Evolutionary conservation across 2,888 invertebrate species (phyloP), one percentile per base, ranked within the genome.

Genomic region (Mesopsocus fuscifrons): DNA sequence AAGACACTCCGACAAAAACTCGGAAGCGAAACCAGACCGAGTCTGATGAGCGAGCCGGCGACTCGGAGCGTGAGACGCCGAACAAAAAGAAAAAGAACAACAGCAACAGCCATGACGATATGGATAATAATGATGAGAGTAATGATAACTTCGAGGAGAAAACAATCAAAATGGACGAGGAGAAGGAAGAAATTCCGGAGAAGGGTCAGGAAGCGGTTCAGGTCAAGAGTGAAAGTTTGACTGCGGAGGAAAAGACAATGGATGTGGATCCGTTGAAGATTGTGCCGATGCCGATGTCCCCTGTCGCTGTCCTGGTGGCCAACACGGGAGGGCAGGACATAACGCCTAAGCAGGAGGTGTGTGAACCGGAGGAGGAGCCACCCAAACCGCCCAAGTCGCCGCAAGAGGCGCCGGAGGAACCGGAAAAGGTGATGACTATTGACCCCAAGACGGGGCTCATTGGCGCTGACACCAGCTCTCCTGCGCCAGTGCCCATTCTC

Each of bases 1-100:
- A 62, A 41, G 69, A 70, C 44, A 68, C 69, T 43, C 68, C 70
- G 8, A 65, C 59, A 52, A 71, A 71, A 50, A 62, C 55, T 46
- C 62, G 69, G 51, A 70, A 70, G 55, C 60, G 70, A 35, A 57
- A 59, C 30, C 67, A 67, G 46, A 61, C 62, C 32, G 59, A 60
- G 44, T 56, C 58, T 34, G 64, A 64, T 15, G 62, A 60, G 23
- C 57, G 56, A 40, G n/a, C n/a, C n/a, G 59, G 56, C 38, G 57
- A 57, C 34, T 46, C 43, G 20, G 38, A 38, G 21, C 17, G 21
- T 5, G 38, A 38, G 21, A 38, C 38, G 6, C 16, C 38, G 6
- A 18, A 20, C 20, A 38, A 38, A 11, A 38, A 38, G 38, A 38
- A 20, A 11, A 38, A 34, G 34, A 6, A 34, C 6, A 6, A 15